These are phyloP conservation scores for Apodemia mormo DNA, from an alignment of 2,888 invertebrate species.

Conservation along the genomic window DNA sequence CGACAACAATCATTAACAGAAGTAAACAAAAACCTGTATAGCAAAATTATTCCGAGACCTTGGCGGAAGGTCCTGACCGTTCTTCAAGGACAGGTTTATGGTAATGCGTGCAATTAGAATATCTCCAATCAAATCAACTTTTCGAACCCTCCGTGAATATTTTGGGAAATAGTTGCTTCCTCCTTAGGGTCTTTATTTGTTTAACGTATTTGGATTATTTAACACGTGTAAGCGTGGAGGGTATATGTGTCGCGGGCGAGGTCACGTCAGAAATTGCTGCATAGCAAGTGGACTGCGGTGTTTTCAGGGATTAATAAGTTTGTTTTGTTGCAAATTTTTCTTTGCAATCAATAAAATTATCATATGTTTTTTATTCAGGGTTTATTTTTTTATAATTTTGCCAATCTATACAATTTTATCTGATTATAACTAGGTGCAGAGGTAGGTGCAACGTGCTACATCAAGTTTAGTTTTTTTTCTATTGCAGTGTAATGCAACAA, in stretches of 20 bases:
- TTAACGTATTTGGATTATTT: constrained; percentile 43
- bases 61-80: constrained; percentile 68
- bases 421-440: constrained; percentile 2
- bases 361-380: background rate
- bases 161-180: constrained; percentile 40
- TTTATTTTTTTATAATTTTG: background rate
- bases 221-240: constrained; percentile 51
- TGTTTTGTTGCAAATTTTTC: constrained; percentile 23
- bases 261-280: constrained; percentile 75
- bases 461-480: background rate
- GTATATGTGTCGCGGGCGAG: constrained; percentile 59
- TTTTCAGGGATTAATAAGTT: constrained; percentile 66
- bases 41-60: constrained; percentile 69
- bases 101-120: constrained; percentile 64
- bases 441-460: constrained; percentile 7
- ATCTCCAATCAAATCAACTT: constrained; percentile 42
- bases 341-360: background rate
- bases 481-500: constrained; percentile 3
- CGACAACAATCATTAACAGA: constrained; percentile 61
- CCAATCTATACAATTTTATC: background rate
- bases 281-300: constrained; percentile 76
- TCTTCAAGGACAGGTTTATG: constrained; percentile 60
- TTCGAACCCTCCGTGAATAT: constrained; percentile 19
- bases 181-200: constrained; percentile 41
- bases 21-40: constrained; percentile 54